Evolutionary conservation across 92 coral and sea anemone species (phyloP), one percentile per base, ranked within the genome.

Genomic region (Epizoanthus scotinus): DNA sequence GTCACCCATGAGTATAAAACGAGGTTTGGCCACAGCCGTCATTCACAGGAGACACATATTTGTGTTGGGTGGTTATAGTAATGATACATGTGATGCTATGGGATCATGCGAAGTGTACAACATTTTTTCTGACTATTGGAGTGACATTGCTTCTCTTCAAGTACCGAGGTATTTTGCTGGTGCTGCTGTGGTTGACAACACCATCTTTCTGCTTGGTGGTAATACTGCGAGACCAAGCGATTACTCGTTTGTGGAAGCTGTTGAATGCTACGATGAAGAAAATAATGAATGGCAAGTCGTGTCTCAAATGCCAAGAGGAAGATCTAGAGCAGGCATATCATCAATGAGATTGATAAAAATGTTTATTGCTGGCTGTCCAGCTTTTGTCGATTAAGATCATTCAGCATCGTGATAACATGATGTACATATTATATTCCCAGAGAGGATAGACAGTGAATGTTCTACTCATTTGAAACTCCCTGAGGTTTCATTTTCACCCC

Each of bases 231-330:
- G 4, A 5, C 50, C 8, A 4, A 44, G 8, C 9, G 55, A 28
- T 8, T 22, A 20, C 19, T 24, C n/a, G 5, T 36, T 34, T 36
- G 81, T 75, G 13, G 14, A 21, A 36, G 67, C 81, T 9, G 81
- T 75, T 19, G 81, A 75, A 18, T 59, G 81, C n/a, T 75, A 75
- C 56, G 38, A 56, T 25, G 57, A 58, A 59, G 81, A 59, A 6
- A 18, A 21, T 2, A 67, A 53, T 58, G 50, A 44, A 44, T 75
- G 81, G 81, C 0, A 36, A 26, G 63, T 63, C 7, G 67, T 40
- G 6, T 63, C 81, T 19, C 67, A 75, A 38, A 75, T 75, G 81
- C 81, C 81, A 0, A 38, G 67, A n/a, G 81, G 81, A 5, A 44
- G 81, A 24, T 75, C 56, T 8, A 44, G 50, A 44, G 14, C 50